These are phyloP conservation scores for Onchidella celtica DNA, from an alignment of 2,888 invertebrate species.

Conservation along the genomic window DNA sequence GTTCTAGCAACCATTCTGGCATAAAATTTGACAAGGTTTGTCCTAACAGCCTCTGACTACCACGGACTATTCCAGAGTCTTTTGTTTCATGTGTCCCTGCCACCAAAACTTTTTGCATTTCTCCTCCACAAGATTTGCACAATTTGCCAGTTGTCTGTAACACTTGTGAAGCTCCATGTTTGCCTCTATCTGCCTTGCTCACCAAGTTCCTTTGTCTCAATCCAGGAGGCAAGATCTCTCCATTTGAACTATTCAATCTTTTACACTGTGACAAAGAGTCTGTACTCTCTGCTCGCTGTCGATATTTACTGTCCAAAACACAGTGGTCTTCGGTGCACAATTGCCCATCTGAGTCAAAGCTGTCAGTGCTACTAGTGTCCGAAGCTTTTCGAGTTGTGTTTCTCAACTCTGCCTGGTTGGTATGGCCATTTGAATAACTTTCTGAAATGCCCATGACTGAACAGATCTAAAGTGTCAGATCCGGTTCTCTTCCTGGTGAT, in stretches of 20 bases:
- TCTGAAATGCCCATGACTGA: no score
- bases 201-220: no score
- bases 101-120: conserved; percentile 2
- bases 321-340: conserved; percentile 32
- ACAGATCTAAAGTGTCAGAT: no score
- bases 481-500: no score
- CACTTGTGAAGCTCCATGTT: background rate
- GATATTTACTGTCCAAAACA: conserved; percentile 5
- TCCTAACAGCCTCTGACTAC: background rate
- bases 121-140: conserved; percentile 35
- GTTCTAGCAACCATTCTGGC: conserved; percentile 54
- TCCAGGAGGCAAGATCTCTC: no score
- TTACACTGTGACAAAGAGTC: background rate
- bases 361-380: conserved; percentile 31
- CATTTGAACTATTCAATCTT: background rate
- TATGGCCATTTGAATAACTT: no score
- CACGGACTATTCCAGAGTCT: background rate
- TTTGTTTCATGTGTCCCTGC: background rate
- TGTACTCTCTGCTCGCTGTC: background rate
- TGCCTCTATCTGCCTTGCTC: background rate
- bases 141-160: background rate
- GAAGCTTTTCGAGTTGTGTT: conserved; percentile 14
- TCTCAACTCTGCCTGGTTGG: no score
- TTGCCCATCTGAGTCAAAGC: conserved; percentile 21
- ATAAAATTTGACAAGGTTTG: conserved; percentile 12